Evolutionary conservation across 2,113 vertebrate genomes (phyloP).

Genomic region (Sclerurus mexicanus): DNA sequence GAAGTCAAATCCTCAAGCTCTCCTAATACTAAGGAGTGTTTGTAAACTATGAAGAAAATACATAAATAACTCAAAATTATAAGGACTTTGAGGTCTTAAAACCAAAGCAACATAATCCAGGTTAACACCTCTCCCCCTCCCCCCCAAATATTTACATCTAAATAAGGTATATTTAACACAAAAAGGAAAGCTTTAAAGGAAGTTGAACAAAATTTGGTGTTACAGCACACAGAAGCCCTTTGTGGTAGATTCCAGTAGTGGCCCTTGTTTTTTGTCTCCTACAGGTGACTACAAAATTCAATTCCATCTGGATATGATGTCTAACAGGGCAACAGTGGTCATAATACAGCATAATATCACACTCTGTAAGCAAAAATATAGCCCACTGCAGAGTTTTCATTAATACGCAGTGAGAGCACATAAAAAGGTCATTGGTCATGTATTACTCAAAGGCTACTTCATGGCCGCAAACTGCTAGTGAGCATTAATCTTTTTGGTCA

Average conservation of each 20-base stretch:
- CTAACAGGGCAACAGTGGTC: constrained; percentile 70
- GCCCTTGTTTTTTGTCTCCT: constrained; percentile 56
- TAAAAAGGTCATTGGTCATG: constrained; percentile 61
- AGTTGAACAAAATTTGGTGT: constrained; percentile 58
- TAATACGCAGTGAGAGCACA: constrained; percentile 51
- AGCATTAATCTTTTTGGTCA: constrained; percentile 21
- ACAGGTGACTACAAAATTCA: constrained; percentile 39
- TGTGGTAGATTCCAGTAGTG: constrained; percentile 62
- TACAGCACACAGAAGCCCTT: constrained; percentile 56
- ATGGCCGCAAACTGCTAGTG: constrained; percentile 42
- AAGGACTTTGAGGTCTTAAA: constrained; percentile 70
- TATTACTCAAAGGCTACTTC: constrained; percentile 78
- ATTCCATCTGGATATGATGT: constrained; percentile 17
- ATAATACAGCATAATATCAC: constrained; percentile 40
- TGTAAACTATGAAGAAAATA: constrained; percentile 75
- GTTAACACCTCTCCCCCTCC: constrained; percentile 32
- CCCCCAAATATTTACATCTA: constrained; percentile 78
- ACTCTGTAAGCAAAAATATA: constrained; percentile 55
- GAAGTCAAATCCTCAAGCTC: constrained; percentile 69
- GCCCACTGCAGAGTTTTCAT: constrained; percentile 66
- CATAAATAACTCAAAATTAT: constrained; percentile 71
- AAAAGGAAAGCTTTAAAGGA: constrained; percentile 72
- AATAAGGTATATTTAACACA: constrained; percentile 78
- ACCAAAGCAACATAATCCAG: constrained; percentile 75
- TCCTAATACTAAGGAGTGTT: constrained; percentile 70